Evolutionary conservation across 1,140 invertebrate species (phyloP).

Genomic region (Zaprionus ornatus): DNA sequence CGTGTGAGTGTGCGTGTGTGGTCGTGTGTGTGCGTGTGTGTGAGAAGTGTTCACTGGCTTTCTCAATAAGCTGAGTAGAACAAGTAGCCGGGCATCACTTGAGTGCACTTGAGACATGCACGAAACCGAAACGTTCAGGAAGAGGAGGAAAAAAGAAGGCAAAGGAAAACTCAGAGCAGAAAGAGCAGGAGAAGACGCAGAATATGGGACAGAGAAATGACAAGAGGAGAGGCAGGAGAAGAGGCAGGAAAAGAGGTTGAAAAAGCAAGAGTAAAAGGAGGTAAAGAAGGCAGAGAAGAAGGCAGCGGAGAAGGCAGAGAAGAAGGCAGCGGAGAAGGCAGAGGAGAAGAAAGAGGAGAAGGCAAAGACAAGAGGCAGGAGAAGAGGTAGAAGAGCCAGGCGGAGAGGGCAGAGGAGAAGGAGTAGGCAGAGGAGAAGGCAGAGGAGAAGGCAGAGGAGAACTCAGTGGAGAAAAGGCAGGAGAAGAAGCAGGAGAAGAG

Average conservation of each 20-base stretch:
- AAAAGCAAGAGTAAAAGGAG: too few relatives aligned
- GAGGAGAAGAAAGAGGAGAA: too few relatives aligned
- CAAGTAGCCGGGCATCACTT: constrained; percentile 46
- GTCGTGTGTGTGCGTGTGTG: background rate
- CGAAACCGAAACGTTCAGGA: background rate
- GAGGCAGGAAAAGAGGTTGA: too few relatives aligned
- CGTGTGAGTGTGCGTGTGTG: background rate
- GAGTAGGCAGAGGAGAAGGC: background rate
- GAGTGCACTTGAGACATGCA: constrained; percentile 47
- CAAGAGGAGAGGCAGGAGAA: too few relatives aligned
- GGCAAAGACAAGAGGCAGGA: too few relatives aligned
- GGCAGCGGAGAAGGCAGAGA: background rate
- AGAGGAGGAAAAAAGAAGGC: background rate
- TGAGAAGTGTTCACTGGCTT: too few relatives aligned
- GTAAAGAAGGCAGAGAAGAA: background rate
- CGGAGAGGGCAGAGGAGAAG: background rate
- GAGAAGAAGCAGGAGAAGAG: too few relatives aligned
- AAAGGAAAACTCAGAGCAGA: background rate
- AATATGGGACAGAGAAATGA: too few relatives aligned
- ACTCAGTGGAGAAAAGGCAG: too few relatives aligned
- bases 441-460: too few relatives aligned
- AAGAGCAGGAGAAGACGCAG: too few relatives aligned
- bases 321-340: background rate
- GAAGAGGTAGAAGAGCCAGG: too few relatives aligned
- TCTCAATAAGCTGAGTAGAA: background rate